These are phyloP conservation scores for Odontamblyopus rebecca DNA, from an alignment of 2,797 vertebrate species.

Conservation along the genomic window DNA sequence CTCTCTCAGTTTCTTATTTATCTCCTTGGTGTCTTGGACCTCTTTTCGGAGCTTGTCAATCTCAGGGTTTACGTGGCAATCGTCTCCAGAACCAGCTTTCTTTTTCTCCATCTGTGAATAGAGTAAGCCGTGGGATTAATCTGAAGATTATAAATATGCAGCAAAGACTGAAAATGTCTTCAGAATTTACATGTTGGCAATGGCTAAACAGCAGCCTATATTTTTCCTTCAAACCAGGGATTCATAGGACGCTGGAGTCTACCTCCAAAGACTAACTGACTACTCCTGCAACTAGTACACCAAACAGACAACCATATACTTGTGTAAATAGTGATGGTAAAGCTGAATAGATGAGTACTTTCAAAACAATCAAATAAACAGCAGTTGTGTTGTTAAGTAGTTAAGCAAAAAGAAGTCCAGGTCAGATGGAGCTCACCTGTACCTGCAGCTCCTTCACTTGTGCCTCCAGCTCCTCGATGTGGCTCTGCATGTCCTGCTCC, in stretches of 20 bases:
- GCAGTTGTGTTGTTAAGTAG: neutral
- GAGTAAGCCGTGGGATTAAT: conserved; percentile 27
- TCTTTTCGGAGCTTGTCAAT: conserved; percentile 83
- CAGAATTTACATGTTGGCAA: neutral
- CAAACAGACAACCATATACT: neutral
- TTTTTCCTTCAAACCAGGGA: neutral
- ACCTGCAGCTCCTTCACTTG: conserved; percentile 49
- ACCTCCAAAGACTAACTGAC: neutral
- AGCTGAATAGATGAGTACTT: neutral
- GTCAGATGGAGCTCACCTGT: conserved; percentile 51
- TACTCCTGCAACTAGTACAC: neutral
- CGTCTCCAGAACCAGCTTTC: conserved; percentile 70
- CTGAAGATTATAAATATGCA: conserved; percentile 37
- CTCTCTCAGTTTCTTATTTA: conserved; percentile 81
- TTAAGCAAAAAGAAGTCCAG: neutral
- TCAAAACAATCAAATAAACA: neutral
- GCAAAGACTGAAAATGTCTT: neutral
- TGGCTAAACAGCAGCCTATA: neutral
- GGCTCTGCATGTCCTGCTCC: conserved; percentile 77
- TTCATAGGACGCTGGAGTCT: neutral
- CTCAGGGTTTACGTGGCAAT: conserved; percentile 77
- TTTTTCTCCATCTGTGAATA: conserved; percentile 65
- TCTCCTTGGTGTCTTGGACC: conserved; percentile 83
- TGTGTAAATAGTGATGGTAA: neutral
- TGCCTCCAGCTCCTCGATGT: conserved; percentile 69